Evolutionary conservation across 1,140 invertebrate species (phyloP).

Genomic region (Polyergus mexicanus): DNA sequence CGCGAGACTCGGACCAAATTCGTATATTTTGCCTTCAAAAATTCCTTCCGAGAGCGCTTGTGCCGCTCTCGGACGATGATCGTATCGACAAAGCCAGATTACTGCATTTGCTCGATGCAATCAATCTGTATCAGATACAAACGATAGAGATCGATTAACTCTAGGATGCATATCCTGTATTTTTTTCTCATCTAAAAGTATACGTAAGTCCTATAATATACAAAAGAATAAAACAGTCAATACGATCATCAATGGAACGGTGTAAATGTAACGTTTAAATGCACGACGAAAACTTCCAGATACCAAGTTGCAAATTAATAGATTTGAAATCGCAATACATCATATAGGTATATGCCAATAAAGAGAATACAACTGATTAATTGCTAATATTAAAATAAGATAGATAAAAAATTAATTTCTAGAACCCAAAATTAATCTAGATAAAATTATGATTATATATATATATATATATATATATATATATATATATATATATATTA

Average conservation of each 20-base stretch:
- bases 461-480: no score
- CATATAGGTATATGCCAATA: not conserved
- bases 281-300: conserved; percentile 32
- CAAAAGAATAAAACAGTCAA: conserved; percentile 44
- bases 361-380: not conserved
- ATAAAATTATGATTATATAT: not conserved
- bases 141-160: conserved; percentile 18
- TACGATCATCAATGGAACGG: conserved; percentile 57
- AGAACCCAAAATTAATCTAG: not conserved
- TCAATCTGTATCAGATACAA: conserved; percentile 5
- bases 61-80: conserved; percentile 53
- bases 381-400: not conserved
- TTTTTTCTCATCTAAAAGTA: conserved; percentile 31
- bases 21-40: conserved; percentile 23
- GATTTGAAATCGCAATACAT: not conserved
- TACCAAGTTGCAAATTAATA: conserved; percentile 34
- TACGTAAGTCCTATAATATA: not conserved
- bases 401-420: not conserved
- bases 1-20: conserved; percentile 27
- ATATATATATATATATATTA: no score
- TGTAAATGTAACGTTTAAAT: conserved; percentile 34
- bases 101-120: conserved; percentile 31
- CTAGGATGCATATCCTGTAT: not conserved
- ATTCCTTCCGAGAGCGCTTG: conserved; percentile 13
- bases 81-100: conserved; percentile 52